These are phyloP conservation scores for Bryconaethiops microstoma DNA, from an alignment of 2,797 vertebrate genomes.

Conservation along the genomic window DNA sequence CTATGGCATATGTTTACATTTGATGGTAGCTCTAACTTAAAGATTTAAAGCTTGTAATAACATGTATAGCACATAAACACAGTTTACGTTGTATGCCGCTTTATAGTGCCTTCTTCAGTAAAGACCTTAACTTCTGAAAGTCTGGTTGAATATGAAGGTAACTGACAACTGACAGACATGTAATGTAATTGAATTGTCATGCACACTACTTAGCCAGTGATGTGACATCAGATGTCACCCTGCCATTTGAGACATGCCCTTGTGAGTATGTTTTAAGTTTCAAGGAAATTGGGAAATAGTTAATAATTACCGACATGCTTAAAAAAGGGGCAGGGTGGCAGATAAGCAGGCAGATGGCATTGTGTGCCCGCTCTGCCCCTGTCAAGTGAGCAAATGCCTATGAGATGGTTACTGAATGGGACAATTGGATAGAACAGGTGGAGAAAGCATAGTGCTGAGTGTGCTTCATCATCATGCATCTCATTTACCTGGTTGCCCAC, in stretches of 20 bases:
- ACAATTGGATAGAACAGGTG: neutral
- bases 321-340: too few relatives aligned
- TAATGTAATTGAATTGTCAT: neutral
- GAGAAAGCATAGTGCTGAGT: neutral
- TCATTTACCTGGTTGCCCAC: constrained; percentile 95
- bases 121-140: neutral
- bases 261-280: too few relatives aligned
- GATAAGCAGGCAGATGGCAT: too few relatives aligned
- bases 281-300: too few relatives aligned
- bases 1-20: too few relatives aligned
- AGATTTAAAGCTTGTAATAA: too few relatives aligned
- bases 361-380: too few relatives aligned
- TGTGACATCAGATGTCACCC: neutral
- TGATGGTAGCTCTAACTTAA: too few relatives aligned
- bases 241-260: too few relatives aligned
- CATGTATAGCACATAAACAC: too few relatives aligned
- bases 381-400: neutral
- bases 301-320: too few relatives aligned
- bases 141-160: too few relatives aligned
- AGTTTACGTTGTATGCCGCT: neutral
- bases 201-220: neutral
- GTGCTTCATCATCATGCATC: neutral
- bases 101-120: neutral
- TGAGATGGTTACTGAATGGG: neutral
- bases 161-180: neutral